Evolutionary conservation across 2,888 invertebrate genomes (phyloP).

Genomic region (Scaptomyza polygonia): DNA sequence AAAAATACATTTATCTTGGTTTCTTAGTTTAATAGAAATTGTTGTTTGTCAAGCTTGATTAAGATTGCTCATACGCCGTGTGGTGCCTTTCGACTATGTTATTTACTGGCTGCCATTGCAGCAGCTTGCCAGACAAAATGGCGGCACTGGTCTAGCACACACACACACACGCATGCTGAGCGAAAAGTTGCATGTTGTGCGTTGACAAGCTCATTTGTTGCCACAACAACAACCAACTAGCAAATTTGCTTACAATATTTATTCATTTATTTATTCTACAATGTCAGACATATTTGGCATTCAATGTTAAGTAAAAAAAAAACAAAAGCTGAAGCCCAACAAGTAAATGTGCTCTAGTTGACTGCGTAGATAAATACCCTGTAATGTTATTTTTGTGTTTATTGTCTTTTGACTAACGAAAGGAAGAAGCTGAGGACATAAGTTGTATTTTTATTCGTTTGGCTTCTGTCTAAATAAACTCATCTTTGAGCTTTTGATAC

Average conservation of each 20-base stretch:
- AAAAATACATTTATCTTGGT: constrained; percentile 29
- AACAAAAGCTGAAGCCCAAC: constrained; percentile 11
- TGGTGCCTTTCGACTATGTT: constrained; percentile 54
- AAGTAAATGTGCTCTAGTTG: not conserved
- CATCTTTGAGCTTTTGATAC: too few relatives aligned
- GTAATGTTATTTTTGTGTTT: not conserved
- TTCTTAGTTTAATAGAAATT: constrained; percentile 32
- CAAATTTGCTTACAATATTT: constrained; percentile 72
- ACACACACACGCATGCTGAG: not conserved
- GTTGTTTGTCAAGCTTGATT: constrained; percentile 45
- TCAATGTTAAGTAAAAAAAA: constrained; percentile 25
- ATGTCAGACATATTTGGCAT: constrained; percentile 53
- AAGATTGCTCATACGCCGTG: constrained; percentile 71
- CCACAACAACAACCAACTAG: constrained; percentile 55
- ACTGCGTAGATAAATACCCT: not conserved
- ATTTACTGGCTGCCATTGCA: constrained; percentile 67
- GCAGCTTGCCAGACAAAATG: constrained; percentile 73
- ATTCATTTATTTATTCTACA: constrained; percentile 56
- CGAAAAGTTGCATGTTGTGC: constrained; percentile 31
- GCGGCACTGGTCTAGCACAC: constrained; percentile 46
- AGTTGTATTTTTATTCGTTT: too few relatives aligned
- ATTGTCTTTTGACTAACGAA: not conserved
- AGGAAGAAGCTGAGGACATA: too few relatives aligned
- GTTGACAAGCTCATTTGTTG: constrained; percentile 74
- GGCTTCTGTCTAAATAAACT: too few relatives aligned